Percentiles rank a stretch among this genome's conserved stretches.
phyloP scores from a whole-genome alignment of 1,140 invertebrate genomes.

The Drosophila burlai region DNA sequence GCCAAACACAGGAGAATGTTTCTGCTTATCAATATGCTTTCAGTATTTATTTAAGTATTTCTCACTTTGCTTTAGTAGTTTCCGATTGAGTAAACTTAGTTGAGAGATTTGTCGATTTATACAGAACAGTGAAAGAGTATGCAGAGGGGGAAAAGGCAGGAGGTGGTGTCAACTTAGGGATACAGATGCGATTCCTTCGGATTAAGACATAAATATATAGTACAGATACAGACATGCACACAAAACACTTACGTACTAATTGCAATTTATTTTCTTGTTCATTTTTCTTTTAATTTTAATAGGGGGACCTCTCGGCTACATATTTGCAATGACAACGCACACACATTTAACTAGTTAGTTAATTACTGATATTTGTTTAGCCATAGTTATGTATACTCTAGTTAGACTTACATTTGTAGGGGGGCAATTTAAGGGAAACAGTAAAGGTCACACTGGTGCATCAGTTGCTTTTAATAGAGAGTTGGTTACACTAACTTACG shows the following conservation, averaged over 20 bases:
- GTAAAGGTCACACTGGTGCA: not conserved
- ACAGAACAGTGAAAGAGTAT: constrained; percentile 43
- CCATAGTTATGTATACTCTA: constrained; percentile 35
- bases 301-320: constrained; percentile 19
- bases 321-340: constrained; percentile 48
- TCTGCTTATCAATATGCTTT: constrained; percentile 73
- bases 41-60: constrained; percentile 82
- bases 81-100: constrained; percentile 37
- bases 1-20: constrained; percentile 11
- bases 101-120: constrained; percentile 54
- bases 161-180: constrained; percentile 29
- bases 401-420: constrained; percentile 5
- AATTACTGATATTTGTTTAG: constrained; percentile 44
- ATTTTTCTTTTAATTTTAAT: constrained; percentile 14
- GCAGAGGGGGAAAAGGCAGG: not conserved
- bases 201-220: constrained; percentile 37
- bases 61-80: constrained; percentile 55
- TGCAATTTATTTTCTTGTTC: constrained; percentile 1
- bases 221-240: constrained; percentile 37
- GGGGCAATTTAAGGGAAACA: not conserved
- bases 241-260: constrained; percentile 43
- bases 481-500: not conserved
- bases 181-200: constrained; percentile 19
- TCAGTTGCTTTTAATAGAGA: not conserved
- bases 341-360: constrained; percentile 51